A percentile compares a stretch with the other conserved stretches of the same genome.
These are phyloP conservation scores for Heliconius aoede DNA, from an alignment of 2,888 invertebrate species.

Conservation along the genomic window DNA sequence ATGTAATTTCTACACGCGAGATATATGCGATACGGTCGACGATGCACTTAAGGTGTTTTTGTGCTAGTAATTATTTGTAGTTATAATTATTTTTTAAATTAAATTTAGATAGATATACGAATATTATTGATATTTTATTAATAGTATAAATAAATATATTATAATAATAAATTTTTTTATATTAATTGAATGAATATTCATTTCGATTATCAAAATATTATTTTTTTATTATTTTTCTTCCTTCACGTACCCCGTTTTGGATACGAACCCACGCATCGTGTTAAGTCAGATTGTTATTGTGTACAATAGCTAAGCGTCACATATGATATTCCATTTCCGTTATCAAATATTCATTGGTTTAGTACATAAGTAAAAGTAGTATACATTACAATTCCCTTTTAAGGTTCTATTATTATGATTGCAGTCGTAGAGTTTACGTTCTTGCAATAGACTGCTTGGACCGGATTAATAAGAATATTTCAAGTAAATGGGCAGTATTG, in stretches of 20 bases:
- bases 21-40: conserved; percentile 15
- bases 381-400: neutral
- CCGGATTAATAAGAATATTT: neutral
- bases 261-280: too few relatives aligned
- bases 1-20: conserved; percentile 26
- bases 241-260: too few relatives aligned
- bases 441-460: neutral
- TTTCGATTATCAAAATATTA: neutral
- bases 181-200: neutral
- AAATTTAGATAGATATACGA: too few relatives aligned
- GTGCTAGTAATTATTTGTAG: neutral
- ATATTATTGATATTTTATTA: too few relatives aligned
- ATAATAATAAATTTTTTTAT: too few relatives aligned
- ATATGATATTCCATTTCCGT: neutral
- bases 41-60: neutral
- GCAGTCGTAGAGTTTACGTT: conserved; percentile 7
- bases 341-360: neutral
- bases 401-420: conserved; percentile 14
- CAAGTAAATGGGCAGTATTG: neutral
- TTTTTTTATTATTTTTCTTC: neutral
- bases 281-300: neutral
- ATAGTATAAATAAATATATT: neutral
- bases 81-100: neutral
- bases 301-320: neutral
- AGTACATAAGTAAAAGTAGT: conserved; percentile 10